Percentiles rank a stretch among this genome's conserved stretches.
Evolutionary conservation across 1,140 invertebrate genomes (phyloP).

Genomic region (Drosophila teissieri): DNA sequence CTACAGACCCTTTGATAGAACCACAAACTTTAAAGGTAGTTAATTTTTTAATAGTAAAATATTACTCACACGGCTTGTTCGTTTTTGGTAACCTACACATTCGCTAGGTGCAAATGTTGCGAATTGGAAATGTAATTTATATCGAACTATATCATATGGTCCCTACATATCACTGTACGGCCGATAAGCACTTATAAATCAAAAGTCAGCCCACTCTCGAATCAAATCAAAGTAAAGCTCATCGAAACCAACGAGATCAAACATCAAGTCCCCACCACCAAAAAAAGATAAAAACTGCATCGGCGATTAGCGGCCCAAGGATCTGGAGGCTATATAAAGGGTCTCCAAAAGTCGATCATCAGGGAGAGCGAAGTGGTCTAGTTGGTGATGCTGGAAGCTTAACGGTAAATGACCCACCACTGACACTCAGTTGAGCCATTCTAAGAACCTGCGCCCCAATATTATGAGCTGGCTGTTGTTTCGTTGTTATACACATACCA

Average conservation of each 20-base stretch:
- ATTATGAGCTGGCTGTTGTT: slow-evolving; percentile 73
- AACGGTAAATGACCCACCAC: slow-evolving; percentile 67
- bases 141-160: slow-evolving; percentile 34
- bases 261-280: slow-evolving; percentile 31
- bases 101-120: slow-evolving; percentile 25
- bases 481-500: slow-evolving; percentile 59
- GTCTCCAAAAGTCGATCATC: slow-evolving; percentile 21
- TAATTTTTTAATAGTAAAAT: slow-evolving; percentile 29
- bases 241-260: slow-evolving; percentile 45
- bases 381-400: slow-evolving; percentile 48
- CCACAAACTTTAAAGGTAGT: slow-evolving; percentile 1
- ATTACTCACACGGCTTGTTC: slow-evolving; percentile 18
- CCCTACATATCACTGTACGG: slow-evolving; percentile 15
- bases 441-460: slow-evolving; percentile 57
- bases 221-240: slow-evolving; percentile 42
- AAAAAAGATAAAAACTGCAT: slow-evolving; percentile 25
- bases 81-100: slow-evolving; percentile 9
- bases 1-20: slow-evolving; percentile 7
- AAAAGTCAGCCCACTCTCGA: slow-evolving; percentile 24
- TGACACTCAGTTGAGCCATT: slow-evolving; percentile 52
- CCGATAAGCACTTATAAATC: slow-evolving; percentile 28
- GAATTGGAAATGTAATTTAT: slow-evolving; percentile 33
- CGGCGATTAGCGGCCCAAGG: slow-evolving; percentile 31
- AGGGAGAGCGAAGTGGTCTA: slow-evolving; percentile 33
- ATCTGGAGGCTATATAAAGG: slow-evolving; percentile 10